Conservation (phyloP, 2,888 invertebrate genomes). For the Aphidius colemani region DNA sequence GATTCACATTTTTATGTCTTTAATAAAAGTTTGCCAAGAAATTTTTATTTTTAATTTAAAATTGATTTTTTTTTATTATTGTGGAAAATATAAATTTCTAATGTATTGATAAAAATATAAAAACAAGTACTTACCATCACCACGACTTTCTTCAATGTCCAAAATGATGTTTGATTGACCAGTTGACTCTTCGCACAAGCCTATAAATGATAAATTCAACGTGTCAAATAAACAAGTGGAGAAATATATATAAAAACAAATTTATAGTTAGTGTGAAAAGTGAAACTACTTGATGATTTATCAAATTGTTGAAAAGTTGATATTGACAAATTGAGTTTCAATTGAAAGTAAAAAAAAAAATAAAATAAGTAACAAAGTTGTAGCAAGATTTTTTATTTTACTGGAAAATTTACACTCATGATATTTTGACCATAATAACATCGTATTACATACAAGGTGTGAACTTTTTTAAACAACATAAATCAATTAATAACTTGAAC, state of each 20-base stretch:
- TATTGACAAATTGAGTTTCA: not conserved
- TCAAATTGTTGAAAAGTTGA: too few species aligned
- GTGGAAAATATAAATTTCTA: too few species aligned
- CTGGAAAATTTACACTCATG: not conserved
- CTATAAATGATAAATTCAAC: slow-evolving; percentile 57
- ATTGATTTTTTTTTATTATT: too few species aligned
- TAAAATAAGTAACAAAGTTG: not conserved
- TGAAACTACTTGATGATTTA: slow-evolving; percentile 3
- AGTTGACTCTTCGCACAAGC: slow-evolving; percentile 82
- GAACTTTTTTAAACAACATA: too few species aligned
- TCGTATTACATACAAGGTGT: too few species aligned
- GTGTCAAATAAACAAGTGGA: not conserved
- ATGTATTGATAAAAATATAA: too few species aligned
- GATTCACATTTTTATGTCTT: too few species aligned
- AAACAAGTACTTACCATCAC: slow-evolving; percentile 72
- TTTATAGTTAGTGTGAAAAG: not conserved
- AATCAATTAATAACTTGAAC: too few species aligned
- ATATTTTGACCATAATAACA: not conserved
- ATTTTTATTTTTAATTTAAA: too few species aligned
- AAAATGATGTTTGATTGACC: slow-evolving; percentile 88
- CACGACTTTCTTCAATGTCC: slow-evolving; percentile 88
- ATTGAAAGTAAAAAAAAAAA: not conserved
- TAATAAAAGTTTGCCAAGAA: too few species aligned
- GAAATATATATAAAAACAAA: not conserved
- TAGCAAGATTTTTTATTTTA: not conserved